A percentile compares a stretch with the other conserved stretches of the same genome.
phyloP scores from a whole-genome alignment of 2,797 vertebrate species.

The Lepilemur ruficaudatus region DNA sequence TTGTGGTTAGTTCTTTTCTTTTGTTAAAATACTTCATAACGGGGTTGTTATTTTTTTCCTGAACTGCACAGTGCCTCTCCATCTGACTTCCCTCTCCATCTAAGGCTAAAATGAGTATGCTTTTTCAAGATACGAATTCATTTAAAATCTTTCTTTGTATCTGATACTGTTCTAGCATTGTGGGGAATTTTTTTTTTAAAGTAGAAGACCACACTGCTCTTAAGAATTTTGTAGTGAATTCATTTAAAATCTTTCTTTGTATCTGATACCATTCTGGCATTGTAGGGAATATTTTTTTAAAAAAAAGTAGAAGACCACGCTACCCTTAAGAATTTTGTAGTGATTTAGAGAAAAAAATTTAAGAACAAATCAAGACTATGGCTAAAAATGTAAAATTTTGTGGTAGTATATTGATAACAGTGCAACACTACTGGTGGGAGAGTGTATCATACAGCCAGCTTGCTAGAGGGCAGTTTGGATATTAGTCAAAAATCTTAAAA shows the following conservation, averaged over 20 bases:
- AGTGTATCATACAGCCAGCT: not conserved
- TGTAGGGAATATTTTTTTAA: not conserved
- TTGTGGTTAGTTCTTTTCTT: conserved; percentile 21
- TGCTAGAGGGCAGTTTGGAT: not conserved
- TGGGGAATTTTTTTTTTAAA: not conserved
- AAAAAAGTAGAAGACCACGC: not conserved
- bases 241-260: conserved; percentile 38
- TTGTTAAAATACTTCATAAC: conserved; percentile 15
- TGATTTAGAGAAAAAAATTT: not conserved
- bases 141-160: conserved; percentile 34
- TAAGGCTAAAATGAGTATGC: not conserved
- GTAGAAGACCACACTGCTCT: not conserved
- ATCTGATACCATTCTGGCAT: not conserved
- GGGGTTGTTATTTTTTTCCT: not conserved
- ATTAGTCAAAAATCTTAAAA: not conserved
- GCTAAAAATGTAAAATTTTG: conserved; percentile 43
- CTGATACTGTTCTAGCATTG: conserved; percentile 6
- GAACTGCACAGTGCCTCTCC: not conserved
- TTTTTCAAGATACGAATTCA: conserved; percentile 43
- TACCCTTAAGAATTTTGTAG: not conserved
- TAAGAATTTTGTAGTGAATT: conserved; percentile 12
- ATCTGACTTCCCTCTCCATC: not conserved
- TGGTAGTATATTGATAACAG: not conserved
- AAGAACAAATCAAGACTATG: conserved; percentile 49
- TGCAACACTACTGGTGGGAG: not conserved